These are phyloP conservation scores for Drosophila bunnanda DNA, from an alignment of 2,888 invertebrate genomes.

Conservation along the genomic window DNA sequence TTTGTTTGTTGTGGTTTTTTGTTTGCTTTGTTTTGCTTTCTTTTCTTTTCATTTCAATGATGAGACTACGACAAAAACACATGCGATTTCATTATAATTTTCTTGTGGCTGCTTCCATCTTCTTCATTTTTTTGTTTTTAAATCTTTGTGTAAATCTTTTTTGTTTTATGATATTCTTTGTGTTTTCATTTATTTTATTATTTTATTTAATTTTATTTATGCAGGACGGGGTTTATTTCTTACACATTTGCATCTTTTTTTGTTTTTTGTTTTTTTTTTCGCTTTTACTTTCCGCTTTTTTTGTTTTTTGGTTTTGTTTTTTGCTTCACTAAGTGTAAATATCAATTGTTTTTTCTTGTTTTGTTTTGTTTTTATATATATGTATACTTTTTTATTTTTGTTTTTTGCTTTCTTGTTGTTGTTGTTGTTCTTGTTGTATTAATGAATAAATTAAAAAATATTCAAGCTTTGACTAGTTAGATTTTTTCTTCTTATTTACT, in stretches of 20 bases:
- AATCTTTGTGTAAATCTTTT: conserved; percentile 79
- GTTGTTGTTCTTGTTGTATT: conserved; percentile 57
- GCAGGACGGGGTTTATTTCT: conserved; percentile 83
- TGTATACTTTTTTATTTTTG: conserved; percentile 58
- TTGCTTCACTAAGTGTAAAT: conserved; percentile 83
- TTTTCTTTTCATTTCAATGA: conserved; percentile 54
- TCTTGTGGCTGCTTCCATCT: conserved; percentile 63
- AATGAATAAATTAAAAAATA: conserved; percentile 81
- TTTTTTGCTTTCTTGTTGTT: conserved; percentile 55
- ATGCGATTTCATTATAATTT: conserved; percentile 70
- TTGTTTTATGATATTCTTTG: conserved; percentile 73
- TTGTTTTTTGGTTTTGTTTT: conserved; percentile 63
- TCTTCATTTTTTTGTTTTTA: conserved; percentile 48
- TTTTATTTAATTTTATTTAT: conserved; percentile 80
- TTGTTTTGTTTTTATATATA: conserved; percentile 37
- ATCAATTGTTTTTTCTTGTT: conserved; percentile 72
- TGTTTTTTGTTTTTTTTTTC: conserved; percentile 51
- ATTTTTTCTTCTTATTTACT: conserved; percentile 54
- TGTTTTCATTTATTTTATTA: conserved; percentile 54
- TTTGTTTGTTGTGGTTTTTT: conserved; percentile 26
- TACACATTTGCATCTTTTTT: conserved; percentile 77
- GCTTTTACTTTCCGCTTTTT: conserved; percentile 51
- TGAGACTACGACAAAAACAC: conserved; percentile 81
- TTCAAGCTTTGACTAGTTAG: conserved; percentile 82
- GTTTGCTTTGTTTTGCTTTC: conserved; percentile 15